Base-by-base conservation (phyloP, 2,888 invertebrate species). In the Macrophya alboannulata region DNA sequence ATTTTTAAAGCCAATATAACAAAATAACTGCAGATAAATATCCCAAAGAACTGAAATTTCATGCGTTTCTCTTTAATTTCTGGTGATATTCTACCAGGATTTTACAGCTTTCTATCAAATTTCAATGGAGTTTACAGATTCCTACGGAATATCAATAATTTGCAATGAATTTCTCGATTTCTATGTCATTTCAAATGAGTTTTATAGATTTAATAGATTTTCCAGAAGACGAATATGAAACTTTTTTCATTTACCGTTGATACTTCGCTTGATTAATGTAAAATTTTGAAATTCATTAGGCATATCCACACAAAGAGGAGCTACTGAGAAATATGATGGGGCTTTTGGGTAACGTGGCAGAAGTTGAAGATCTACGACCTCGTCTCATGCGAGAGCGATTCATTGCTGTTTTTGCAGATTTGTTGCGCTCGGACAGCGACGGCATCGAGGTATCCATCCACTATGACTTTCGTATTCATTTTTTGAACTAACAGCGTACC, bases 301-400 rank as follows among this genome's bases (percentile, higher is more conserved):
- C 95, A 91, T 99, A 98, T 94, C 97, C 97, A 0, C 96, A 97
- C 89, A 98, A 97, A 91, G 97, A 98, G 87, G 99, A 99, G 92
- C 94, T 99, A 68, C 95, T 99, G 76, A 95, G 99, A 77, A 99
- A 99, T 93, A 99, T 99, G 99, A 99, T 99, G 99, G 99, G 99
- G 1, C 94, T 98, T 15, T 94, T 99, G 88, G 99, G 99, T 8
- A 99, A 99, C 94, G 98, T 99, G 9, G 99, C 99, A 0, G 99
- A 99, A 94, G 99, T 99, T 0, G 95, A 96, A 85, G 95, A 96
- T 88, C 94, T 99, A 31, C 95, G 99, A 43, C 95, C 96, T 5
- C 96, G 97, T 88, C 95, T 99, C 84, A 98, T 99, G 97, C 96
- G 97, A 86, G 94, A 96, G 86, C 96, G 97, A 89, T 98, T 98